phyloP scores from a whole-genome alignment of 92 coral and sea anemone species.

The Palythoa caribaeorum region DNA sequence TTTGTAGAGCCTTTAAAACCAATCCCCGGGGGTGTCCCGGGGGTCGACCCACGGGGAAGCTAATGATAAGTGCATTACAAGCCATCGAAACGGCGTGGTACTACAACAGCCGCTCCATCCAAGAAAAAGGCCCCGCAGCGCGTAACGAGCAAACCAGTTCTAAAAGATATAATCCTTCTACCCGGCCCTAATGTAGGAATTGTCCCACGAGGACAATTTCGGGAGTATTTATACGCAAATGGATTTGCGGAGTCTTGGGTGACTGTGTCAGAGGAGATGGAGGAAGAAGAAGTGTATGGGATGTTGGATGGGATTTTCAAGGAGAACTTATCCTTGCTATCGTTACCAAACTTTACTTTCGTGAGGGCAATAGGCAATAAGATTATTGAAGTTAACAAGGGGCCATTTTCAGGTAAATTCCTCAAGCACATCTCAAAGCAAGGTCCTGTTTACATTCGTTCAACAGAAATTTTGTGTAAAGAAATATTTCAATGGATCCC shows the following conservation, averaged over 20 bases:
- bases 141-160: neutral
- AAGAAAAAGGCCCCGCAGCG: neutral
- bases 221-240: constrained; percentile 1
- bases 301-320: neutral
- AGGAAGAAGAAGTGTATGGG: neutral
- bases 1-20: no score
- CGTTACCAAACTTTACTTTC: neutral
- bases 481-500: neutral
- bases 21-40: no score
- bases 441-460: neutral
- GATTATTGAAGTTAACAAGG: neutral
- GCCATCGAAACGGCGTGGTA: constrained; percentile 1
- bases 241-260: neutral
- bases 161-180: neutral
- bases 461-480: neutral
- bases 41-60: no score
- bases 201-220: neutral
- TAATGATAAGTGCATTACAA: no score
- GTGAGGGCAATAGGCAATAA: neutral
- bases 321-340: neutral
- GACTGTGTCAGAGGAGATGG: neutral
- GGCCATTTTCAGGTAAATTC: neutral
- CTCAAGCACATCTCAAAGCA: constrained; percentile 5
- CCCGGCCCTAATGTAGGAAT: neutral
- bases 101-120: constrained; percentile 4